phyloP scores from a whole-genome alignment of 2,888 invertebrate species.

The Liodrosophila aerea region DNA sequence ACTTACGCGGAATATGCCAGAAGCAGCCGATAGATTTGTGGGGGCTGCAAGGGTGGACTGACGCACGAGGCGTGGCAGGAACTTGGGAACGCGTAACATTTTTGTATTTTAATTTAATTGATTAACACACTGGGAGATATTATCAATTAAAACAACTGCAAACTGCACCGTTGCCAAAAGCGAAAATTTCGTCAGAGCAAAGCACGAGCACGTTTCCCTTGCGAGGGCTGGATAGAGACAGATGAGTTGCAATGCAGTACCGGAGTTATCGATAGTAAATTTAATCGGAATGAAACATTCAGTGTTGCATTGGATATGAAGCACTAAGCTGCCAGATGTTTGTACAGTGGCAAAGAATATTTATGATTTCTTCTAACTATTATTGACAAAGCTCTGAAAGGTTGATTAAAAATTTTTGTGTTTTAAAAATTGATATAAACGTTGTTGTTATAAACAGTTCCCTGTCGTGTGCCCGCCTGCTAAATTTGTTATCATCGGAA shows the following conservation, averaged over 20 bases:
- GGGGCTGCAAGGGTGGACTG: constrained; percentile 61
- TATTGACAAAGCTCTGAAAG: constrained; percentile 14
- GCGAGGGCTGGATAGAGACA: constrained; percentile 51
- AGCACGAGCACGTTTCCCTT: constrained; percentile 69
- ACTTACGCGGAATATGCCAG: constrained; percentile 81
- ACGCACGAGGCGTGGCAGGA: constrained; percentile 73
- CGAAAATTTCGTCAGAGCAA: constrained; percentile 69
- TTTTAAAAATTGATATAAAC: constrained; percentile 34
- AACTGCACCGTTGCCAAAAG: constrained; percentile 40
- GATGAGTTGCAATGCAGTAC: constrained; percentile 13
- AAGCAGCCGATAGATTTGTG: constrained; percentile 64
- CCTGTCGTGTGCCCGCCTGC: constrained; percentile 24
- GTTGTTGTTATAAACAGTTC: constrained; percentile 1
- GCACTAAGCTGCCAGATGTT: constrained; percentile 37
- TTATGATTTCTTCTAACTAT: constrained; percentile 24
- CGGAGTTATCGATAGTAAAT: not conserved
- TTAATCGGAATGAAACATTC: constrained; percentile 34
- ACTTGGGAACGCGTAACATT: constrained; percentile 79
- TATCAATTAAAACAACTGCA: constrained; percentile 47
- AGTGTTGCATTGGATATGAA: constrained; percentile 28
- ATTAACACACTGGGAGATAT: constrained; percentile 36
- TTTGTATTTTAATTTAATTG: constrained; percentile 26
- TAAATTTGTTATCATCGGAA: constrained; percentile 9
- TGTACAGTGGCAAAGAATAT: constrained; percentile 9
- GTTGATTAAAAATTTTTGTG: constrained; percentile 31